Conservation (phyloP, 2,888 invertebrate species). For the Ditylenchus weischeri region DNA sequence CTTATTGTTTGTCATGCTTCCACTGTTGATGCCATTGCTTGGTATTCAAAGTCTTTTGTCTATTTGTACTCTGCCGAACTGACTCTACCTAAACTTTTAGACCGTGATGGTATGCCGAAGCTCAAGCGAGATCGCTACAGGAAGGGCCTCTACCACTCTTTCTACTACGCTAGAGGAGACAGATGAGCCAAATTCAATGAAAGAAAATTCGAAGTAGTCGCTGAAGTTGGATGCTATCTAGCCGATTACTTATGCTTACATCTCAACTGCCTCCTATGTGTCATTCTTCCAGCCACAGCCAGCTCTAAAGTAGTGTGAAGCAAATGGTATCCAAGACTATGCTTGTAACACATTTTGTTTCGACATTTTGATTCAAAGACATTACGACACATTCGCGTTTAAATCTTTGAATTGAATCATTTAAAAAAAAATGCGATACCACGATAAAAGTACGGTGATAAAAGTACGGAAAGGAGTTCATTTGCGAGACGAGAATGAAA, state of each 20-base stretch:
- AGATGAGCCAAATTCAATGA: neutral
- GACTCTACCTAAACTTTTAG: neutral
- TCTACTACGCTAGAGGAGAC: conserved; percentile 9
- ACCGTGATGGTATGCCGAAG: conserved; percentile 13
- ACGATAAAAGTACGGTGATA: too few species aligned
- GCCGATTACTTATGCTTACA: conserved; percentile 14
- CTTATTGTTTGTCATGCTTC: conserved; percentile 23
- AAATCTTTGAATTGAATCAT: too few species aligned
- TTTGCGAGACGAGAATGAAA: too few species aligned
- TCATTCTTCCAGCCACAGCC: neutral
- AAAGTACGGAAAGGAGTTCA: too few species aligned
- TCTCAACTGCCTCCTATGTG: neutral
- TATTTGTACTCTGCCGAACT: too few species aligned
- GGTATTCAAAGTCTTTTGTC: neutral
- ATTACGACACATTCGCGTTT: too few species aligned
- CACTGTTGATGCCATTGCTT: conserved; percentile 15
- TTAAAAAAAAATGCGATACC: too few species aligned
- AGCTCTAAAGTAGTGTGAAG: too few species aligned
- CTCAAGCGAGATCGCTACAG: conserved; percentile 12
- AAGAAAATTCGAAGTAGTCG: conserved; percentile 8
- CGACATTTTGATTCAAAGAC: too few species aligned
- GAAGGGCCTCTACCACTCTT: conserved; percentile 18
- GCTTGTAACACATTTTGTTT: too few species aligned
- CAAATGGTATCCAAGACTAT: too few species aligned
- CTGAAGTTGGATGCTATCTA: conserved; percentile 13